Base-by-base conservation (phyloP, 2,888 invertebrate genomes). In the Trichogramma evanescens region DNA sequence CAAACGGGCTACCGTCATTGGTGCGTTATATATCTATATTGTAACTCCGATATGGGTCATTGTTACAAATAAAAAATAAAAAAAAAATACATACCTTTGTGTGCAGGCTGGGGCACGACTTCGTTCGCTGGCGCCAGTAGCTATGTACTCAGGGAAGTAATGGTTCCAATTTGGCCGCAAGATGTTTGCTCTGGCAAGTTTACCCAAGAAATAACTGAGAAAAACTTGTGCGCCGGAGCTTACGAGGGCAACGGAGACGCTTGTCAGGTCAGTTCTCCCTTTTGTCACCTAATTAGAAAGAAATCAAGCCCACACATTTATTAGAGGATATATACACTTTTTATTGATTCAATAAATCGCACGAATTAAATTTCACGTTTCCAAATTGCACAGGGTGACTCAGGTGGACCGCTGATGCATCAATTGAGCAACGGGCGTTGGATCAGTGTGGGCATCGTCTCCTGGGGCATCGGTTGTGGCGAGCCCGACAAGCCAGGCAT, bases 381-480 rank as follows among this genome's bases (percentile, higher is more conserved):
- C 4, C 26, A 13, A 10, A 48, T 10, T 4, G 4, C 74, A 1
- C 77, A 89, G 89, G 91, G 91, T 7, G 91, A 93, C 76, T 91
- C 89, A 6, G 93, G 93, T 8, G 93, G 93, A 0, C 93, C 93
- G 0, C 77, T 93, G 44, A 82, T 92, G 78, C 82, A 87, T 69
- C 89, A 89, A 74, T 79, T 89, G 71, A 79, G 84, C 1, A 88
- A 88, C 71, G 86, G 86, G 0, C 84, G 89, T 52, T 93, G 92
- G 92, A 82, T 88, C 0, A 82, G 83, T 41, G 82, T 91, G 50
- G 93, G 93, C 1, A 82, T 94, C 58, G 93, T 93, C 0, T 92
- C 92, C 0, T 93, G 91, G 91, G 93, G 93, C 9, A 82, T 90
- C 45, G 83, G 87, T 3, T 94, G 93, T 72, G 93, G 91, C 0